A percentile compares a stretch with the other conserved stretches of the same genome.
Evolutionary conservation across 2,888 invertebrate genomes (phyloP).

Genomic region (Drosophila pseudotakahashii): DNA sequence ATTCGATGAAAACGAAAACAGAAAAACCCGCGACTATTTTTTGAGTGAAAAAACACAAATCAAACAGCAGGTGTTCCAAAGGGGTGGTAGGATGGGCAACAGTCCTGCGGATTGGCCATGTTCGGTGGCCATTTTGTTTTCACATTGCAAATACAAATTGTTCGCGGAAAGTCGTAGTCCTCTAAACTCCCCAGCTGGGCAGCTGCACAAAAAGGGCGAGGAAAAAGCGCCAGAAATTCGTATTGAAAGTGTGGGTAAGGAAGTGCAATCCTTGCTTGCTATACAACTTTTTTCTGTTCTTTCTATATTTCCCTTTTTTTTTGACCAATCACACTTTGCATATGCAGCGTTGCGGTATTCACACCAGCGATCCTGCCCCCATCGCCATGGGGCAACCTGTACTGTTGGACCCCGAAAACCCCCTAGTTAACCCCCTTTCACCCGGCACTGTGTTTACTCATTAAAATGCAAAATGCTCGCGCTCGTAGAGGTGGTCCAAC

Average conservation of each 20-base stretch:
- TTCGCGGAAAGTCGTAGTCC: slow-evolving; percentile 38
- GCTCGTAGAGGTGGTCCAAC: slow-evolving; percentile 41
- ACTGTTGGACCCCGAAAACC: background rate
- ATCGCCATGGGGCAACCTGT: slow-evolving; percentile 25
- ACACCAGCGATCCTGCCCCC: slow-evolving; percentile 42
- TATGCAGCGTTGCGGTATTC: slow-evolving; percentile 55
- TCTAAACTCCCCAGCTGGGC: slow-evolving; percentile 29
- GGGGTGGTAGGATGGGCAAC: background rate
- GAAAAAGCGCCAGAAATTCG: slow-evolving; percentile 25
- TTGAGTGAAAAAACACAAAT: slow-evolving; percentile 61
- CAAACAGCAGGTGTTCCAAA: slow-evolving; percentile 73
- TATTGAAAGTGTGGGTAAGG: slow-evolving; percentile 2
- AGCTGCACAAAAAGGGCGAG: slow-evolving; percentile 6
- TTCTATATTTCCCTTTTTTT: slow-evolving; percentile 22
- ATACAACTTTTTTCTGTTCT: slow-evolving; percentile 19
- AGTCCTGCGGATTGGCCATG: slow-evolving; percentile 26
- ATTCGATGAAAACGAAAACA: slow-evolving; percentile 36
- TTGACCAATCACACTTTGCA: slow-evolving; percentile 58
- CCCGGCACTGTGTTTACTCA: slow-evolving; percentile 62
- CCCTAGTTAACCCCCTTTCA: background rate
- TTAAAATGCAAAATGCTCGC: slow-evolving; percentile 78
- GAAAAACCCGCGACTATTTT: slow-evolving; percentile 36
- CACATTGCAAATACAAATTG: slow-evolving; percentile 74
- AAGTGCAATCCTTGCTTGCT: slow-evolving; percentile 10
- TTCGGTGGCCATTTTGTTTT: slow-evolving; percentile 71